Conservation (phyloP, 2,888 invertebrate genomes). For the Rhodophaea formosa region DNA sequence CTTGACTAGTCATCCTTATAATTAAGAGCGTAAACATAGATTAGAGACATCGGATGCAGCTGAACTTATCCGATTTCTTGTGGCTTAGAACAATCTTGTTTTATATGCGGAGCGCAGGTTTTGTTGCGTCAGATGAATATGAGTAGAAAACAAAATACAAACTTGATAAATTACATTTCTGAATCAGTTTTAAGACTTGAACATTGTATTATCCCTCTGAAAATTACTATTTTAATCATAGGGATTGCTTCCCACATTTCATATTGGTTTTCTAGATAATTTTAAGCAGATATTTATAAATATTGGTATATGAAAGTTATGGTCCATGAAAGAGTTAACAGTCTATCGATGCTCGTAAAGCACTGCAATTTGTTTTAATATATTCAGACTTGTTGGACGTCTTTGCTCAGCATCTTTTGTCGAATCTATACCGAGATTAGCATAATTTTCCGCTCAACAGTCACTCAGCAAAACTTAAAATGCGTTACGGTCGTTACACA, state of each 20-base stretch:
- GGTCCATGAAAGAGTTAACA: no score
- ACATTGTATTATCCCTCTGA: no score
- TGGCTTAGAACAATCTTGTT: conserved; percentile 29
- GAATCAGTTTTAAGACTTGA: no score
- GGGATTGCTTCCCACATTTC: no score
- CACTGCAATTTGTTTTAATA: not conserved
- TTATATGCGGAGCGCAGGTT: not conserved
- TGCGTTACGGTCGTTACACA: conserved; percentile 49
- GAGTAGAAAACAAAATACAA: no score
- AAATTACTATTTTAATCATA: no score
- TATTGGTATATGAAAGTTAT: not conserved
- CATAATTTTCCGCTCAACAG: conserved; percentile 65
- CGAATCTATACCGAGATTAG: conserved; percentile 43
- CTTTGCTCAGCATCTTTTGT: conserved; percentile 30
- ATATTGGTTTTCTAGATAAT: no score
- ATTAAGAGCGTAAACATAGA: conserved; percentile 57
- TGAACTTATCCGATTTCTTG: conserved; percentile 50
- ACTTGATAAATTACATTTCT: no score
- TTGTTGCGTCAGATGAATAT: not conserved
- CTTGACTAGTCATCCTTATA: conserved; percentile 58
- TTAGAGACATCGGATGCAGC: conserved; percentile 53
- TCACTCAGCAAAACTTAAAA: conserved; percentile 47
- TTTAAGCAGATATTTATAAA: not conserved
- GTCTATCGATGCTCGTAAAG: not conserved
- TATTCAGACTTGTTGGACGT: conserved; percentile 3